Evolutionary conservation across 2,797 vertebrate species (phyloP).

Genomic region (Acanthurus tractus): DNA sequence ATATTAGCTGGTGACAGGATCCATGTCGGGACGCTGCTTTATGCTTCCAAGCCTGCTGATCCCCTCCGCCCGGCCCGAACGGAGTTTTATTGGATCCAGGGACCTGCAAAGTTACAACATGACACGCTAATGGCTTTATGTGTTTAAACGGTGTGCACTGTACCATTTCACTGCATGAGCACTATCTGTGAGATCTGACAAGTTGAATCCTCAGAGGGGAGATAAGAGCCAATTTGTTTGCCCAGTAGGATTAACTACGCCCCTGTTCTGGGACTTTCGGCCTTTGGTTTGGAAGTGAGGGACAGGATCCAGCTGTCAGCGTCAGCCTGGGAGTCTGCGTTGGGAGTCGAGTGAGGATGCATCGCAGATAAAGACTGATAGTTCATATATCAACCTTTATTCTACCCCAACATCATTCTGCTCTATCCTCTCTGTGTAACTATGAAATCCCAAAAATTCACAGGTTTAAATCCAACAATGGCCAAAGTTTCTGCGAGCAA

Average conservation of each 20-base stretch:
- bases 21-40: constrained; percentile 59
- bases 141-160: constrained; percentile 66
- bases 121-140: constrained; percentile 72
- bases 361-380: constrained; percentile 23
- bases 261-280: constrained; percentile 49
- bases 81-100: constrained; percentile 64
- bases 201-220: constrained; percentile 70
- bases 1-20: constrained; percentile 77
- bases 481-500: constrained; percentile 27
- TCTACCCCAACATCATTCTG: constrained; percentile 2
- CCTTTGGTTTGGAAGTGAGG: constrained; percentile 46
- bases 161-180: constrained; percentile 60
- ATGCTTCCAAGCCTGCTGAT: constrained; percentile 57
- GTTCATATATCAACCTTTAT: constrained; percentile 42
- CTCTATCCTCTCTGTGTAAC: background rate
- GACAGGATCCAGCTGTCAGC: constrained; percentile 69
- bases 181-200: constrained; percentile 76
- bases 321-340: constrained; percentile 28
- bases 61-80: constrained; percentile 36
- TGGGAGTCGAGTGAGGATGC: constrained; percentile 23
- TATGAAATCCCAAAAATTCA: background rate
- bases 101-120: constrained; percentile 53
- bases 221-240: constrained; percentile 74
- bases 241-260: constrained; percentile 66
- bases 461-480: constrained; percentile 28